Base-by-base conservation (phyloP, 2,888 invertebrate genomes). In the Tineola bisselliella region DNA sequence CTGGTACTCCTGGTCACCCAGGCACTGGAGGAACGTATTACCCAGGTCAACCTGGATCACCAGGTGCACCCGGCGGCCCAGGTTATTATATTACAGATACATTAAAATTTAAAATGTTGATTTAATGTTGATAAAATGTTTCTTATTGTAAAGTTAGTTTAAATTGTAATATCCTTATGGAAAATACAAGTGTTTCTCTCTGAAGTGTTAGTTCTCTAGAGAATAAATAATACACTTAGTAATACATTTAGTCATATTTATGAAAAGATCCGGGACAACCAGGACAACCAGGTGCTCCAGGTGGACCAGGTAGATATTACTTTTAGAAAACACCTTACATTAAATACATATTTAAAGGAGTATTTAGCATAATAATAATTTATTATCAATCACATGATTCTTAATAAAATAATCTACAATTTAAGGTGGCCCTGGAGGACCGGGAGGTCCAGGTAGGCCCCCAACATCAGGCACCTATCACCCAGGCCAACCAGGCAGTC, bases 1-100 rank as follows among this genome's bases (percentile, higher is more conserved):
- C 43, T 61, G 33, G n/a, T 48, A 79, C 71, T 15, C 88, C 88
- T 19, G 76, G 76, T 0, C 68, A 59, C 13, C 60, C 60, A 48
- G 60, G 60, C 8, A 67, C 66, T 33, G 66, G 70, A 8, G 73
- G 74, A 5, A 68, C 69, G 25, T 69, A 68, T 4, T 71, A 60
- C 4, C 62, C 66, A 19, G 67, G 67, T 18, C 62, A 63, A 15
- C 65, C 66, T 38, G 66, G 67, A 1, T 12, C 61, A 11, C 70
- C 65, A 8, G 67, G 65, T 1, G 60, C 62, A 52, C 64, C 64
- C 0, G 63, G 62, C 64, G 58, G 58, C 8, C 57, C 57, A 57
- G 57, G 57, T 57, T 19, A 19, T 15, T 25, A 25, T 25, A 25
- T 25, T 25, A 2, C 4, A 25, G 25, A 4, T 4, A 25, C 25